Conservation (phyloP, 2,797 vertebrate species). For the Thalassophryne amazonica region DNA sequence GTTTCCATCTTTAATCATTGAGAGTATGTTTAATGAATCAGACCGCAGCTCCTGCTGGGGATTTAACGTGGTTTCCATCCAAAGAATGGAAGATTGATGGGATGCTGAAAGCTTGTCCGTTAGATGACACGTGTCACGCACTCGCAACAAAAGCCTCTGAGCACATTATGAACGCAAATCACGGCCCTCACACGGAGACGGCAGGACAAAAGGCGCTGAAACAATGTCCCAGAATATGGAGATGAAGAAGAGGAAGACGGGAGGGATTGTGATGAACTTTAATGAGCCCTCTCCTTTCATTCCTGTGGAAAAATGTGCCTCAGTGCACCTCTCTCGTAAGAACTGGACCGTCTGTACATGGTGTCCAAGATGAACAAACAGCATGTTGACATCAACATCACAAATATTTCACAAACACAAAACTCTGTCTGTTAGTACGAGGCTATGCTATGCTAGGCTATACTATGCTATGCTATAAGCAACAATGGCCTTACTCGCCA, state of each 20-base stretch:
- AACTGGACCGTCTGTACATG: no score
- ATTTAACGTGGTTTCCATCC: constrained; percentile 18
- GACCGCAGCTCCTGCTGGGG: not conserved
- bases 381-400: no score
- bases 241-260: not conserved
- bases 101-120: not conserved
- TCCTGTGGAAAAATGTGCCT: no score
- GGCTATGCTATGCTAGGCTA: no score
- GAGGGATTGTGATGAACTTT: not conserved
- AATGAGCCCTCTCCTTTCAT: no score
- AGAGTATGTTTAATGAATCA: constrained; percentile 43
- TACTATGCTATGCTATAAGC: no score
- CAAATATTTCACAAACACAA: no score
- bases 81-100: constrained; percentile 29
- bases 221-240: not conserved
- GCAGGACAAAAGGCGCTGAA: no score
- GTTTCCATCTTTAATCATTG: constrained; percentile 42
- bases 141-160: not conserved
- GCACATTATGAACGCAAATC: constrained; percentile 37
- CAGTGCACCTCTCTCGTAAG: no score
- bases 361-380: not conserved
- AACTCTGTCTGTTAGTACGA: no score
- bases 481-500: no score
- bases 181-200: not conserved
- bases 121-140: constrained; percentile 27